Evolutionary conservation across 2,113 vertebrate genomes (phyloP).

Genomic region (Dolichallabes microphthalmus): DNA sequence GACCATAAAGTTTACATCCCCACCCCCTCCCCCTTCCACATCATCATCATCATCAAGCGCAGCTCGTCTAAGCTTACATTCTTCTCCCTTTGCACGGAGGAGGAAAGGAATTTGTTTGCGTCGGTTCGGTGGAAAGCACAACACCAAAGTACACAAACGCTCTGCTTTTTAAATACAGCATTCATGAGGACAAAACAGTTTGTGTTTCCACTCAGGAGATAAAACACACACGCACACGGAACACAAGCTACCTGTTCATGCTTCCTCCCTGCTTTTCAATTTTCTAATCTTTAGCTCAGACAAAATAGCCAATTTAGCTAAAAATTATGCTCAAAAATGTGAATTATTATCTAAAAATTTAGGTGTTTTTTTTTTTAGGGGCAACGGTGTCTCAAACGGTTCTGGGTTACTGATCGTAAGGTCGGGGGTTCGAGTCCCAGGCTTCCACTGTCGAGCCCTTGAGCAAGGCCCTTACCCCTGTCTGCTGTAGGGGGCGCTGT

Average conservation of each 20-base stretch:
- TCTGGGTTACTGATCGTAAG: no score
- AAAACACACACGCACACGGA: neutral
- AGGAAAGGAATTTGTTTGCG: slow-evolving; percentile 32
- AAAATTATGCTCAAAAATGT: neutral
- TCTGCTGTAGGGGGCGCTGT: no score
- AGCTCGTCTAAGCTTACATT: slow-evolving; percentile 20
- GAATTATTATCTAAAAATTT: no score
- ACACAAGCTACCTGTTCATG: neutral
- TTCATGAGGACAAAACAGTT: slow-evolving; percentile 61
- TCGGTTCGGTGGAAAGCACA: slow-evolving; percentile 43
- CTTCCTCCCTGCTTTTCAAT: neutral
- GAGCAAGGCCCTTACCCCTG: no score
- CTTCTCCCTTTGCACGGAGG: slow-evolving; percentile 33
- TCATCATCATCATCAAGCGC: neutral
- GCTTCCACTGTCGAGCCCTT: no score
- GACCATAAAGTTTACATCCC: neutral
- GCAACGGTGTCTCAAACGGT: no score
- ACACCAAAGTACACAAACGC: slow-evolving; percentile 43
- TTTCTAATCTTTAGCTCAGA: neutral
- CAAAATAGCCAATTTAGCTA: neutral
- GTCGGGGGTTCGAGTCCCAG: no score
- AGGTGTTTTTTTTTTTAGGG: no score
- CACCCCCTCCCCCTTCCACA: neutral
- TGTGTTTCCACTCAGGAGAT: neutral
- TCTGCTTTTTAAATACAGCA: slow-evolving; percentile 36